Percentiles rank a stretch among this genome's conserved stretches.
These are phyloP conservation scores for Rhea pennata DNA, from an alignment of 2,113 vertebrate species.

Conservation along the genomic window DNA sequence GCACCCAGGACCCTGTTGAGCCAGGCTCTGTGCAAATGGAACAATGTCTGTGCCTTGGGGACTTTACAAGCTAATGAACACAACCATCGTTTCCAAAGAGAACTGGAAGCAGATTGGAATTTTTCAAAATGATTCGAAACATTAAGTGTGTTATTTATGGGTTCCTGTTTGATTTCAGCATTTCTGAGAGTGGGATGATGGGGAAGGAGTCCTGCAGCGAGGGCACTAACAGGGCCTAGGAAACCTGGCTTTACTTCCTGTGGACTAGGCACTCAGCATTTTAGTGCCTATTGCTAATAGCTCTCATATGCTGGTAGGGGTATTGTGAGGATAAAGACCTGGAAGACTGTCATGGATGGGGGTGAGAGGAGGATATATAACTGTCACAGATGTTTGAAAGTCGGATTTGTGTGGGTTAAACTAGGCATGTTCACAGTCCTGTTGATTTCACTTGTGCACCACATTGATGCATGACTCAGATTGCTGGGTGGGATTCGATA, in stretches of 20 bases:
- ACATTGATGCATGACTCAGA: conserved; percentile 29
- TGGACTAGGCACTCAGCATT: rapidly evolving
- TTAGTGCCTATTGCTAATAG: neutral
- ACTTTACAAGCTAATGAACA: conserved; percentile 21
- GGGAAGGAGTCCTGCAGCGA: neutral
- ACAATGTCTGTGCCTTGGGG: conserved; percentile 33
- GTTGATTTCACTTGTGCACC: conserved; percentile 47
- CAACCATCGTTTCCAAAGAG: neutral
- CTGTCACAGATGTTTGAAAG: conserved; percentile 8
- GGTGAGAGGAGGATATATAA: conserved; percentile 57
- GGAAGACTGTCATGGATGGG: conserved; percentile 21
- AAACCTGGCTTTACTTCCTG: neutral
- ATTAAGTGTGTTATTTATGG: neutral
- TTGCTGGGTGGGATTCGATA: conserved; percentile 43
- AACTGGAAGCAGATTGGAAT: conserved; percentile 5
- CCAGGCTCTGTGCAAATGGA: neutral
- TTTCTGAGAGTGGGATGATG: neutral
- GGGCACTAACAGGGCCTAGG: rapidly evolving
- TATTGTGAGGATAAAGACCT: conserved; percentile 58
- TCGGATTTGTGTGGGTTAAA: conserved; percentile 66
- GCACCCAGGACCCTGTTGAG: neutral
- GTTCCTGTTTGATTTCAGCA: neutral
- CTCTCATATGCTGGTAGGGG: conserved; percentile 25
- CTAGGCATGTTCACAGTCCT: conserved; percentile 50
- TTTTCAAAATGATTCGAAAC: conserved; percentile 6